Conservation (phyloP, 2,888 invertebrate species). For the Gortyna flavago region DNA sequence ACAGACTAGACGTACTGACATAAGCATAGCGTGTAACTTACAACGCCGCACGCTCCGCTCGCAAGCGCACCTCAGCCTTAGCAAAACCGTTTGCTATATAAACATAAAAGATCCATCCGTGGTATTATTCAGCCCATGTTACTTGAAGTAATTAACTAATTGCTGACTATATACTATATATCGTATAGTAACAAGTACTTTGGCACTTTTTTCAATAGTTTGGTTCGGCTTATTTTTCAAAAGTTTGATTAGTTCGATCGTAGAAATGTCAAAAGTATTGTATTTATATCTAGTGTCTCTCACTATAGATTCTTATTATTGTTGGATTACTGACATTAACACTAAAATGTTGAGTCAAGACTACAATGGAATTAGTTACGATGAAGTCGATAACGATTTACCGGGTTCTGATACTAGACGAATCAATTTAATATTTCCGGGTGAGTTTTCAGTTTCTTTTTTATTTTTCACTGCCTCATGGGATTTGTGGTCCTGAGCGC, state of each 20-base stretch:
- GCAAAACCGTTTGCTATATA: conserved; percentile 47
- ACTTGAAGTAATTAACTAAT: conserved; percentile 42
- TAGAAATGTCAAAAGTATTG: conserved; percentile 49
- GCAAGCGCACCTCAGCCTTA: conserved; percentile 25
- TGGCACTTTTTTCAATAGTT: background rate
- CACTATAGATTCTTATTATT: conserved; percentile 16
- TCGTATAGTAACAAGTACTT: background rate
- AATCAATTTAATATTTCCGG: conserved; percentile 77
- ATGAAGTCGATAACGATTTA: conserved; percentile 32
- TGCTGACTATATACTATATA: background rate
- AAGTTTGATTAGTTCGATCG: background rate
- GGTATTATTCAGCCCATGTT: conserved; percentile 45
- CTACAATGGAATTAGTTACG: background rate
- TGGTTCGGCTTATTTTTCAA: background rate
- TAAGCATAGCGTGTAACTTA: conserved; percentile 27
- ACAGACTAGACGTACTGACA: background rate
- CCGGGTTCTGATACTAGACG: conserved; percentile 12
- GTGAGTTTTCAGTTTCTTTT: conserved; percentile 62
- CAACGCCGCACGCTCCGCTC: conserved; percentile 30
- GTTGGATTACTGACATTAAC: conserved; percentile 66
- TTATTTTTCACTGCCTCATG: background rate
- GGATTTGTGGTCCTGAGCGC: background rate
- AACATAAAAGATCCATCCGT: conserved; percentile 52
- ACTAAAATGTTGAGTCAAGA: conserved; percentile 36
- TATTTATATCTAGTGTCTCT: conserved; percentile 1